These are phyloP conservation scores for Dermatophagoides farinae DNA, from an alignment of 1,140 invertebrate genomes.

Conservation along the genomic window DNA sequence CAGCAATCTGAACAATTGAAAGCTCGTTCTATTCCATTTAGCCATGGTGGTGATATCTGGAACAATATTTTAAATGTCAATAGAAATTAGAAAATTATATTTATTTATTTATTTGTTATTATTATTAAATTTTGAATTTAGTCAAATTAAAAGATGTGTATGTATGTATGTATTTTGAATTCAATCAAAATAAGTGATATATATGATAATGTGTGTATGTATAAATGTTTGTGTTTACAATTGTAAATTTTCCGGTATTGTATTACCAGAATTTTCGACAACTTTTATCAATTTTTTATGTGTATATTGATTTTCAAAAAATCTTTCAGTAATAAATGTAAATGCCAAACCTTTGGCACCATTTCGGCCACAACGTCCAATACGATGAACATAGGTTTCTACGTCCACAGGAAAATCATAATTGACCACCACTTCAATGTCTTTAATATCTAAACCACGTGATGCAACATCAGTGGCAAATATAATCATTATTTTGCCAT, in stretches of 20 bases:
- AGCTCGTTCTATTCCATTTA: neutral
- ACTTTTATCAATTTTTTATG: neutral
- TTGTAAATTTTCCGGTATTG: neutral
- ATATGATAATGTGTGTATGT: no score
- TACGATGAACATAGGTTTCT: constrained; percentile 39
- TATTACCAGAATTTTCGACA: neutral
- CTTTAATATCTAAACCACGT: constrained; percentile 31
- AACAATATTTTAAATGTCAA: neutral
- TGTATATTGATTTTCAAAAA: neutral
- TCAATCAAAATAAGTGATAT: no score
- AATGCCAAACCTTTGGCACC: neutral
- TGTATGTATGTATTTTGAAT: no score
- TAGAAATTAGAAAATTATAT: neutral
- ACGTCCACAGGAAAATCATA: constrained; percentile 35
- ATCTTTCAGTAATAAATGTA: neutral
- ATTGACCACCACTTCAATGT: constrained; percentile 37
- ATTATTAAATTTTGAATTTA: no score
- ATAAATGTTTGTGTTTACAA: no score
- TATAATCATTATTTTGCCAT: constrained; percentile 48
- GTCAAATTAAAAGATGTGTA: no score
- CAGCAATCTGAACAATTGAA: no score
- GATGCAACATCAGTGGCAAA: constrained; percentile 13
- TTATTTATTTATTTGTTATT: no score
- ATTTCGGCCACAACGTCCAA: constrained; percentile 30
- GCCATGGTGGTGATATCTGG: constrained; percentile 1